Evolutionary conservation across 2,797 vertebrate species (phyloP).

Genomic region (Acanthiza pusilla): DNA sequence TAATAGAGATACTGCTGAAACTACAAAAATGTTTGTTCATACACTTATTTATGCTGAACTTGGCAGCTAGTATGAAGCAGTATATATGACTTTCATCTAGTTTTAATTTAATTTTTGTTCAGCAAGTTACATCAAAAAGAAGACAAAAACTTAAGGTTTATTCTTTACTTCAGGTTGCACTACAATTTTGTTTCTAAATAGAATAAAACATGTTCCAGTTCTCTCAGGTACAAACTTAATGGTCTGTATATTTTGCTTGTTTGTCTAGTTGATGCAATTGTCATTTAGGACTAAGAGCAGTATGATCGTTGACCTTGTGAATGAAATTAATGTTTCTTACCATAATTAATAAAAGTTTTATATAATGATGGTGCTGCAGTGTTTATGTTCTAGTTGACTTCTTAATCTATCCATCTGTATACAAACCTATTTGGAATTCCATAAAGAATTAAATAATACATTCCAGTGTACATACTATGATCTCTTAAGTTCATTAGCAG

Average conservation of each 20-base stretch:
- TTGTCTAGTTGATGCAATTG: not conserved
- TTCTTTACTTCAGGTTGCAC: not conserved
- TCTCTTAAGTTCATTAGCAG: not conserved
- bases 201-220: not conserved
- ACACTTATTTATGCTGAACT: not conserved
- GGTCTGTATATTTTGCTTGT: constrained; percentile 23
- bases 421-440: not conserved
- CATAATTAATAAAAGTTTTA: constrained; percentile 36
- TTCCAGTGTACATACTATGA: not conserved
- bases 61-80: constrained; percentile 22
- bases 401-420: not conserved
- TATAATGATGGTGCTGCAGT: not conserved
- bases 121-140: not conserved
- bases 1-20: not conserved
- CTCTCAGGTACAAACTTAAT: constrained; percentile 15
- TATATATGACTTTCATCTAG: not conserved
- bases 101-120: not conserved
- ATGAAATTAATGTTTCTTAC: constrained; percentile 8
- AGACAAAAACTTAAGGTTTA: not conserved
- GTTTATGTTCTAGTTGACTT: not conserved
- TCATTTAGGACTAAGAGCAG: not conserved
- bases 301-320: not conserved
- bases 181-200: not conserved
- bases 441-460: not conserved
- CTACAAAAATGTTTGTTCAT: not conserved